phyloP scores from a whole-genome alignment of 2,113 vertebrate genomes.

The Zosterops pallidus region DNA sequence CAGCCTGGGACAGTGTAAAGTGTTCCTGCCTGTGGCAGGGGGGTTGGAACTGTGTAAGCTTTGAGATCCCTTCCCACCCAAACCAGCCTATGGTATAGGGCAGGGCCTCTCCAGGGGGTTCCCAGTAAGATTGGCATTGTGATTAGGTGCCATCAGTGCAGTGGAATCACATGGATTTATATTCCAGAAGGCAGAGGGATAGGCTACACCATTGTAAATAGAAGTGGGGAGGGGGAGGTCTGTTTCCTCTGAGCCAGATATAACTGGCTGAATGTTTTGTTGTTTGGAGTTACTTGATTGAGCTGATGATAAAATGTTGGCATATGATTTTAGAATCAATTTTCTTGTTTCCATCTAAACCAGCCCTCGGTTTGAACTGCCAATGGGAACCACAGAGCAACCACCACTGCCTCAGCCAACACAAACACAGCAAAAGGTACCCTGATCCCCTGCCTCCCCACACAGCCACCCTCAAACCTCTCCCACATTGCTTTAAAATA shows the following conservation, averaged over 20 bases:
- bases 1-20: background rate
- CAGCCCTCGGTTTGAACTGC: conserved; percentile 96
- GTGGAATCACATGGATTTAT: background rate
- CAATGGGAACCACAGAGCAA: conserved; percentile 95
- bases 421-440: conserved; percentile 89
- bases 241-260: background rate
- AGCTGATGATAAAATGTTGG: background rate
- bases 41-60: background rate
- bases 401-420: conserved; percentile 89
- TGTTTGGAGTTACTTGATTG: background rate
- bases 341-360: conserved; percentile 35
- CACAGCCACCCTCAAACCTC: background rate
- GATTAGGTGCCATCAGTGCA: background rate
- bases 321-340: background rate
- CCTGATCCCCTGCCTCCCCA: background rate
- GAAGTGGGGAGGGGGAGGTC: background rate
- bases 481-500: background rate
- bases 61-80: background rate
- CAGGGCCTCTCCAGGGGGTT: background rate
- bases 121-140: background rate
- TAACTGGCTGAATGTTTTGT: background rate
- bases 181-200: background rate
- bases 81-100: background rate
- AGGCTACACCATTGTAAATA: background rate
- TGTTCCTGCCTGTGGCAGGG: background rate